Percentiles rank a stretch among this genome's conserved stretches.
Evolutionary conservation across 1,140 invertebrate species (phyloP).

Genomic region (Tetragonula clypearis): DNA sequence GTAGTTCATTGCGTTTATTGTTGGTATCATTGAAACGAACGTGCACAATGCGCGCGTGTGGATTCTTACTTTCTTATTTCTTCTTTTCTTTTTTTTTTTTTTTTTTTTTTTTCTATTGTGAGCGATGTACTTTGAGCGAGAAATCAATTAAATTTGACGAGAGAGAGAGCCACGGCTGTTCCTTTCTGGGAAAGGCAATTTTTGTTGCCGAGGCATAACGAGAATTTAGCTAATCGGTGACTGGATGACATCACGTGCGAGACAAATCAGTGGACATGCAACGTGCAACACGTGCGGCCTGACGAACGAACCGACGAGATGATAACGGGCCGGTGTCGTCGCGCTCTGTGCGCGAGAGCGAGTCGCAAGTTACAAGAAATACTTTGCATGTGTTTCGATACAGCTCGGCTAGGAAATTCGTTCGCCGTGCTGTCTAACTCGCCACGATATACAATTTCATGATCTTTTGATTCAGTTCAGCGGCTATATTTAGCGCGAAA

Average conservation of each 20-base stretch:
- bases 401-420: not conserved
- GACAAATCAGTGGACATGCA: constrained; percentile 2
- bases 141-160: not conserved
- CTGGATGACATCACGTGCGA: constrained; percentile 43
- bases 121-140: too few relatives aligned
- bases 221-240: constrained; percentile 4
- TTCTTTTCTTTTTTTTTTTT: too few relatives aligned
- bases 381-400: too few relatives aligned
- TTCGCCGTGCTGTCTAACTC: not conserved
- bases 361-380: not conserved
- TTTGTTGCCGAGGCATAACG: not conserved
- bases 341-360: not conserved
- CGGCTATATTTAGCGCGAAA: not conserved
- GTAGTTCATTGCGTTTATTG: too few relatives aligned
- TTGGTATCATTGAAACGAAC: too few relatives aligned
- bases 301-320: constrained; percentile 27
- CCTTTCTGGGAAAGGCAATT: not conserved
- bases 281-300: constrained; percentile 30
- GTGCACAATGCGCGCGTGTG: too few relatives aligned
- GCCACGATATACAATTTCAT: not conserved
- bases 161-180: not conserved
- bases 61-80: too few relatives aligned
- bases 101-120: too few relatives aligned
- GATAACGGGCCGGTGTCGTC: not conserved
- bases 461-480: not conserved